These are phyloP conservation scores for Echinometra lucunter DNA, from an alignment of 53 echinoderm and acorn worm genomes.

Conservation along the genomic window DNA sequence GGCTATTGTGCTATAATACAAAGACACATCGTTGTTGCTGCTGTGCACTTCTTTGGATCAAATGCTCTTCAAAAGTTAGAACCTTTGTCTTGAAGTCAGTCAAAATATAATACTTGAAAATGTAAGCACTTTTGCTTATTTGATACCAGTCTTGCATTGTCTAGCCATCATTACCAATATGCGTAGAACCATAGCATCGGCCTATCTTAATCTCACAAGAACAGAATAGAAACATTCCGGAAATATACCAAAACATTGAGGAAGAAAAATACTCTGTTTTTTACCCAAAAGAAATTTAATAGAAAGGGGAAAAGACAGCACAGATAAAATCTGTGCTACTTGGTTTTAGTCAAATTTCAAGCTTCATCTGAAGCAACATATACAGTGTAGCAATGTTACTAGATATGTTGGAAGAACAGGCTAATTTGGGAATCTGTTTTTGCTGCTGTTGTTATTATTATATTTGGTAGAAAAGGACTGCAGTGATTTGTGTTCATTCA, in stretches of 20 bases:
- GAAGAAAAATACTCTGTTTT: background rate
- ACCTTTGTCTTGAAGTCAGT: background rate
- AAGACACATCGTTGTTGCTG: conserved; percentile 1
- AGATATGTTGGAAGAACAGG: too few relatives aligned
- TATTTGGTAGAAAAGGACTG: background rate
- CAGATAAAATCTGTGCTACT: too few relatives aligned
- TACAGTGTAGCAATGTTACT: too few relatives aligned
- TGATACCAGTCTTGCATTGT: background rate
- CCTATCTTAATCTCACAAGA: too few relatives aligned
- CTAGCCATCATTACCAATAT: background rate
- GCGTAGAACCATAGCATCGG: too few relatives aligned
- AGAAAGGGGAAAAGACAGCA: background rate
- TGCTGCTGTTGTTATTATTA: too few relatives aligned
- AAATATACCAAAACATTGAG: background rate
- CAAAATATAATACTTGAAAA: background rate
- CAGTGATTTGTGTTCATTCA: background rate
- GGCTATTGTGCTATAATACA: background rate
- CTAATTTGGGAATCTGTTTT: too few relatives aligned
- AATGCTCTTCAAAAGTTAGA: background rate
- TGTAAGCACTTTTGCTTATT: background rate
- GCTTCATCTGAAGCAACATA: too few relatives aligned
- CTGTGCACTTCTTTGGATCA: background rate
- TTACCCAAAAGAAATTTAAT: background rate
- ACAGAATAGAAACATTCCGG: background rate
- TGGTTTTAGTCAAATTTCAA: background rate